Conservation (phyloP, 2,113 vertebrate species). For the Poeciliopsis turrubarensis region DNA sequence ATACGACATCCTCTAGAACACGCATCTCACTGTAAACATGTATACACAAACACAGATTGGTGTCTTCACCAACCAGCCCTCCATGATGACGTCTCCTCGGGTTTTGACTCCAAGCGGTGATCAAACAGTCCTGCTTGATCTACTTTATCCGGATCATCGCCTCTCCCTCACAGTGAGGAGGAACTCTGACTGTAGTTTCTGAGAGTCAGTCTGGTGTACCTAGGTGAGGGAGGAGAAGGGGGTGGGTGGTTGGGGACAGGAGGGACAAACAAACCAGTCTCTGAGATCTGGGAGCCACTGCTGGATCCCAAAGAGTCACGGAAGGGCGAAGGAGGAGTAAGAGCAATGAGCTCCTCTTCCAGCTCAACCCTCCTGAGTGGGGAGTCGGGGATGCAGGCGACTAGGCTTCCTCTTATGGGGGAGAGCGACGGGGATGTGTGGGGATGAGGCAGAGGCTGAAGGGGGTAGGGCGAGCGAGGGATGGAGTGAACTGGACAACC, state of each 20-base stretch:
- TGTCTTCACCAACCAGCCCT: conserved; percentile 43
- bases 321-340: conserved; percentile 97
- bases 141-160: neutral
- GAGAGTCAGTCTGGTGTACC: conserved; percentile 91
- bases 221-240: conserved; percentile 89
- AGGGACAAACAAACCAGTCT: conserved; percentile 80
- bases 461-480: conserved; percentile 60
- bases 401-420: conserved; percentile 63
- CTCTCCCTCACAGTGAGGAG: conserved; percentile 90
- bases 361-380: conserved; percentile 81
- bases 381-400: conserved; percentile 72
- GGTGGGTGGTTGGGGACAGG: conserved; percentile 87
- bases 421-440: conserved; percentile 68
- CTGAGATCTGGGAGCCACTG: conserved; percentile 87
- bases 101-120: conserved; percentile 21
- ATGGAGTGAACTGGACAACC: conserved; percentile 60
- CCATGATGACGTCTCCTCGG: conserved; percentile 24
- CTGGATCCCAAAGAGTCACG: conserved; percentile 93
- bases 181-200: conserved; percentile 99
- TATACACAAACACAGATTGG: conserved; percentile 72
- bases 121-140: conserved; percentile 24
- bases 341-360: conserved; percentile 92
- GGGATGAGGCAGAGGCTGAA: conserved; percentile 54
- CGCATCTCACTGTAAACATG: conserved; percentile 66
- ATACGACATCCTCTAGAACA: conserved; percentile 40